Conservation (phyloP, 1,140 invertebrate species). For the Diachasmimorpha longicaudata region DNA sequence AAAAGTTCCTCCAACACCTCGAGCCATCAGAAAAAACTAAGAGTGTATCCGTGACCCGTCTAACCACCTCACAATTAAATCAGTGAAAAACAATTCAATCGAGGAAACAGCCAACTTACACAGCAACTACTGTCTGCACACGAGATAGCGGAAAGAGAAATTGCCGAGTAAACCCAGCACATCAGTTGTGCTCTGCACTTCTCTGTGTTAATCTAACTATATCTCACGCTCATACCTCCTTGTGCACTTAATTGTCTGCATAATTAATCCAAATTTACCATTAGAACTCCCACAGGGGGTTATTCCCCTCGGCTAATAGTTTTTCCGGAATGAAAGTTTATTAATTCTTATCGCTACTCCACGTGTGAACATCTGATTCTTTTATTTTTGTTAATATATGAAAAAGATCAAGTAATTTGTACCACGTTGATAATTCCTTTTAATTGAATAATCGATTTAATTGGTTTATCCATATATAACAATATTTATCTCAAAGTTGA, state of each 20-base stretch:
- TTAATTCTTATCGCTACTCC: neutral
- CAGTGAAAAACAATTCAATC: neutral
- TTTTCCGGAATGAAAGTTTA: neutral
- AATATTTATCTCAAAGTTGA: no score
- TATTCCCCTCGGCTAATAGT: neutral
- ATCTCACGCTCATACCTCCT: conserved; percentile 19
- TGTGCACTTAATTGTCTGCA: conserved; percentile 26
- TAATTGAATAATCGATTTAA: no score
- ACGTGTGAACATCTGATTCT: neutral
- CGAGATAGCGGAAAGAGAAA: conserved; percentile 9
- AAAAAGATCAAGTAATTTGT: no score
- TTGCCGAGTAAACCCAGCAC: neutral
- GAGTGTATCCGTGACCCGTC: no score
- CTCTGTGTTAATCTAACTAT: conserved; percentile 17
- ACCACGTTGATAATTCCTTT: no score
- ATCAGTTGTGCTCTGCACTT: no score
- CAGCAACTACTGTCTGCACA: neutral
- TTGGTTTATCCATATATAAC: no score
- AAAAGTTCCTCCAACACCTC: no score
- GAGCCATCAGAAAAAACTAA: no score
- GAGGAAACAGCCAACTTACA: neutral
- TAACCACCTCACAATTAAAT: no score
- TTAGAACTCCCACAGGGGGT: neutral
- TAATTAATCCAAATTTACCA: conserved; percentile 30
- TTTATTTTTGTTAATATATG: neutral